These are phyloP conservation scores for Agrilus biguttatus DNA, from an alignment of 2,888 invertebrate genomes.

Conservation along the genomic window DNA sequence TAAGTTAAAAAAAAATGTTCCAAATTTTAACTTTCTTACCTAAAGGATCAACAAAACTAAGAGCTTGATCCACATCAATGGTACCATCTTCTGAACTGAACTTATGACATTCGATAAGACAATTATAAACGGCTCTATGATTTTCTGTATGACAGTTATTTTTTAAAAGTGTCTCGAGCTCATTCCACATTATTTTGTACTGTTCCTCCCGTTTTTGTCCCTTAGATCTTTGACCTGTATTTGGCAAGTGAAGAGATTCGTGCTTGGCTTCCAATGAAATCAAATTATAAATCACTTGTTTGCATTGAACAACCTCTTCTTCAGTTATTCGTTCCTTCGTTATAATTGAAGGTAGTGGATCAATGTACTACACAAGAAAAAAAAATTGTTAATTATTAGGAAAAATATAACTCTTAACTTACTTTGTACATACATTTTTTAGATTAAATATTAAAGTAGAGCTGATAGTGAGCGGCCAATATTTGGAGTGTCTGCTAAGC, in stretches of 20 bases:
- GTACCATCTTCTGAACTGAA: slow-evolving; percentile 45
- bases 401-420: not conserved
- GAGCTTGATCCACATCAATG: slow-evolving; percentile 45
- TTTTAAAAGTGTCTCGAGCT: slow-evolving; percentile 71
- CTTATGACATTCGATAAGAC: slow-evolving; percentile 61
- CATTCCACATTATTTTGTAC: slow-evolving; percentile 80
- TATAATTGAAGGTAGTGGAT: slow-evolving; percentile 65
- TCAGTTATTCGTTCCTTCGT: slow-evolving; percentile 70
- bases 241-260: slow-evolving; percentile 61
- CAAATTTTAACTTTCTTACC: no score
- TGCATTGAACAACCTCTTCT: slow-evolving; percentile 77
- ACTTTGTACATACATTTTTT: slow-evolving; percentile 43
- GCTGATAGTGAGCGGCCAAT: slow-evolving; percentile 80
- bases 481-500: slow-evolving; percentile 66
- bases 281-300: slow-evolving; percentile 68
- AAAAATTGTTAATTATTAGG: slow-evolving; percentile 1
- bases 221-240: slow-evolving; percentile 48
- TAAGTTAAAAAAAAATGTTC: slow-evolving; percentile 1
- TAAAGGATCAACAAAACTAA: slow-evolving; percentile 39
- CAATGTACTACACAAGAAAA: slow-evolving; percentile 47
- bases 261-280: slow-evolving; percentile 71
- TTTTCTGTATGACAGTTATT: slow-evolving; percentile 62
- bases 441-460: slow-evolving; percentile 79
- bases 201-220: slow-evolving; percentile 67
- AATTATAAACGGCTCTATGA: slow-evolving; percentile 65